Conservation (phyloP, 2,888 invertebrate species). For the Pinctada fucata region DNA sequence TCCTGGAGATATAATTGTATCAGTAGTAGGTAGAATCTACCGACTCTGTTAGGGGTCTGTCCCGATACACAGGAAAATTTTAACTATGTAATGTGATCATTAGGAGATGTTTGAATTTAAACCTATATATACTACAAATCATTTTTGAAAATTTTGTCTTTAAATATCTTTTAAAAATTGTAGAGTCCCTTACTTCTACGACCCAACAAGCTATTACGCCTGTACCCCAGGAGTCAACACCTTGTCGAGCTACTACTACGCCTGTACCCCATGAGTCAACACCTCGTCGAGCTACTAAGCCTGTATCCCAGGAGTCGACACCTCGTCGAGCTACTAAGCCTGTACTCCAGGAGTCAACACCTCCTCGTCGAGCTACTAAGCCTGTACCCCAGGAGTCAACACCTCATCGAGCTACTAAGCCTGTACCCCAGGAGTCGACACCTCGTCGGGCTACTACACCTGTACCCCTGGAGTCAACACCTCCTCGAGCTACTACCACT, state of each 20-base stretch:
- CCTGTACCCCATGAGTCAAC: neutral
- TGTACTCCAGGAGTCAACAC: neutral
- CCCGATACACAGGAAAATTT: neutral
- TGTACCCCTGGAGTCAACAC: no score
- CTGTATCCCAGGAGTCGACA: neutral
- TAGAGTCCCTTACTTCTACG: neutral
- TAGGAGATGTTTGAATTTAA: no score
- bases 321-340: neutral
- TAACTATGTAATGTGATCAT: neutral
- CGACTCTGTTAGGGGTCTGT: neutral
- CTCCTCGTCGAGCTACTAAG: neutral
- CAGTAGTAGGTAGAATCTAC: no score
- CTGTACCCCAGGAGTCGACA: neutral
- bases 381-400: neutral
- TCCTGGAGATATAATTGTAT: conserved; percentile 5
- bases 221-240: no score
- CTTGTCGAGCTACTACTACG: no score
- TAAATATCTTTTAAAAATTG: conserved; percentile 10
- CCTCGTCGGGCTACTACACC: neutral
- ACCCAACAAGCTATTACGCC: neutral
- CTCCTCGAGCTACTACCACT: neutral
- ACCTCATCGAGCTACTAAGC: neutral
- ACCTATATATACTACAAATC: conserved; percentile 4
- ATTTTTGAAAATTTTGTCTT: conserved; percentile 8
- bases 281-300: neutral